Conservation (phyloP, 2,797 vertebrate species). For the Momotus momota region DNA sequence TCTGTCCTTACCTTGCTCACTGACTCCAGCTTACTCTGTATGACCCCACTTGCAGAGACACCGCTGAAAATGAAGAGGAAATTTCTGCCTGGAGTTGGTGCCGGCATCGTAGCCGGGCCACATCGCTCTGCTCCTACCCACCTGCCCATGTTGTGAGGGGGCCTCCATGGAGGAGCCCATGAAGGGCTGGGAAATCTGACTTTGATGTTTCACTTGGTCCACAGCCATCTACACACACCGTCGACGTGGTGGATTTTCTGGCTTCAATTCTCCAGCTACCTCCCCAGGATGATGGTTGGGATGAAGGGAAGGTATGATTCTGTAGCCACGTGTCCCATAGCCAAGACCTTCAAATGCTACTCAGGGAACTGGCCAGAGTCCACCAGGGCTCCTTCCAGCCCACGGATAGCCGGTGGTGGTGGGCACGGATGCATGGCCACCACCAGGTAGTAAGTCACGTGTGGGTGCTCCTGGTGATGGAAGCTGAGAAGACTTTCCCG, state of each 20-base stretch:
- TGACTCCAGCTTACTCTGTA: not conserved
- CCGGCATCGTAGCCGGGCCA: not conserved
- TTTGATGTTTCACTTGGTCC: not conserved
- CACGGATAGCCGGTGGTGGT: not conserved
- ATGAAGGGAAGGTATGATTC: not conserved
- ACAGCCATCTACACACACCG: not conserved
- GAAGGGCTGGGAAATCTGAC: not conserved
- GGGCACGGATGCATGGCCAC: not conserved
- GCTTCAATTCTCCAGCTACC: not conserved
- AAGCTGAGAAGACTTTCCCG: not conserved
- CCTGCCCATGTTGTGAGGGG: not conserved
- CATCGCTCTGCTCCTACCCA: not conserved
- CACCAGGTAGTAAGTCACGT: not conserved
- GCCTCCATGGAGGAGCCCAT: accelerated
- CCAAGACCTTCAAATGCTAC: not conserved
- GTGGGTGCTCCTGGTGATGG: not conserved
- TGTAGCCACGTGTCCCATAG: accelerated
- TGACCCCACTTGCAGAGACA: not conserved
- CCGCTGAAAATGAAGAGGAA: not conserved
- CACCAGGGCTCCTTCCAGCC: not conserved
- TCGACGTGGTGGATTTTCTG: not conserved
- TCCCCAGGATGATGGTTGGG: accelerated
- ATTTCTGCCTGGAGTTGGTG: not conserved
- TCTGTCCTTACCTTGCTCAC: accelerated
- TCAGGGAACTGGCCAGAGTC: not conserved